Base-by-base conservation (phyloP, 1,140 invertebrate genomes). In the Solenopsis invicta region DNA sequence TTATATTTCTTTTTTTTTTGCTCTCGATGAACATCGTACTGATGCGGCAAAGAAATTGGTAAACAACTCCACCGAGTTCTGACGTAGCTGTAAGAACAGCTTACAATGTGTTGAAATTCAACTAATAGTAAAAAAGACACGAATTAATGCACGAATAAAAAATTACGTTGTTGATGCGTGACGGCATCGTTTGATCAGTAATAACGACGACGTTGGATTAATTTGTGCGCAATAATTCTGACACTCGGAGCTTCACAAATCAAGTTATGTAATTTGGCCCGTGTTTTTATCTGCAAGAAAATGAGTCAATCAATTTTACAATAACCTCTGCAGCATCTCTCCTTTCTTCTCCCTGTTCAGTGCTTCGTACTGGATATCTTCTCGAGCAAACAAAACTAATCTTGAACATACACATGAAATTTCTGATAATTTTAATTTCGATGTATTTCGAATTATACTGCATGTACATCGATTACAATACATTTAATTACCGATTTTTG, bases 291-390 rank as follows among this genome's bases (percentile, higher is more conserved):
- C 76, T 59, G 61, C 61, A 45, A 80, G 45, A 54, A 80, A 67
- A 67, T 80, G 76, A 80, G 76, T 80, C 76, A 37, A 80, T 80
- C 76, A 80, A 80, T 67, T 80, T 29, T 67, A 80, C 29, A 24
- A 80, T 80, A 67, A 16, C 13, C 6, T 67, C 29, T 8, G 29
- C 48, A 4, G 12, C 45, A 41, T 13, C 4, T 5, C 12, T n/a
- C 4, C 41, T 78, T 45, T 52, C 10, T 52, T 61, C 21, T 2
- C 21, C 18, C 10, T 29, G n/a, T 10, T 18, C n/a, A n/a, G 10
- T 67, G 61, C 16, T 16, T 66, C 12, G 41, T 16, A 12, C 24
- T 52, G 29, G 18, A 67, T 66, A 50, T 37, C n/a, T 52, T 59
- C 29, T 21, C 12, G n/a, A 41, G 13, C 12, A 72, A 52, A 21